Conservation (phyloP, 2,113 vertebrate species). For the Ceyx margarethae region DNA sequence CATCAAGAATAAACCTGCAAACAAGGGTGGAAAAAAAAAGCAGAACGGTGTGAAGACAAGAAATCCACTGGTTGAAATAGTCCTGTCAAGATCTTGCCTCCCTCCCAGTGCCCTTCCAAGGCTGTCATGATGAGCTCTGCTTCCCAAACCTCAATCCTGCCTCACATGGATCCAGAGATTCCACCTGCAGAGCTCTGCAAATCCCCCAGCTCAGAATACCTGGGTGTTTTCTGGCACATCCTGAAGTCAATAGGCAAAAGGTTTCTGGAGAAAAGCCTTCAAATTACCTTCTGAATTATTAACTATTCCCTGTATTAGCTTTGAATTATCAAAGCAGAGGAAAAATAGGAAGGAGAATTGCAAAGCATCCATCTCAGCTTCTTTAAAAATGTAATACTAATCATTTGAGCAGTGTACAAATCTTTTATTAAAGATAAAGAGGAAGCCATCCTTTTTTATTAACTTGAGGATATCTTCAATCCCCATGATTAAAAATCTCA, state of each 20-base stretch:
- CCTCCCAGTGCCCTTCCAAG: neutral
- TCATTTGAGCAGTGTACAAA: conserved; percentile 77
- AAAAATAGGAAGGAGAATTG: conserved; percentile 73
- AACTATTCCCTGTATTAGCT: conserved; percentile 72
- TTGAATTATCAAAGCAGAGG: conserved; percentile 73
- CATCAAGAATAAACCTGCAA: conserved; percentile 61
- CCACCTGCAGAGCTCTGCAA: conserved; percentile 33
- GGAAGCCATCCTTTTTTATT: conserved; percentile 77
- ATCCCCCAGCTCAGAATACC: conserved; percentile 65
- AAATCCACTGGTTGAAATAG: conserved; percentile 59
- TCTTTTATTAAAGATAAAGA: conserved; percentile 82
- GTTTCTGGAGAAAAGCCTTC: conserved; percentile 76
- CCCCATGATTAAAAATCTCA: conserved; percentile 79
- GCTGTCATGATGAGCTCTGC: conserved; percentile 41
- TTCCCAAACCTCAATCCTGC: conserved; percentile 39
- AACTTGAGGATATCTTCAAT: conserved; percentile 74
- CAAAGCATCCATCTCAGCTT: conserved; percentile 74
- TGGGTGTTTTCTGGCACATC: conserved; percentile 73
- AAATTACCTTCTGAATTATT: conserved; percentile 82
- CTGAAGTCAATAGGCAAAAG: conserved; percentile 77
- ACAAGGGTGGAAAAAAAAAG: conserved; percentile 63
- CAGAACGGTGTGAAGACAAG: conserved; percentile 51
- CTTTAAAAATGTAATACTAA: conserved; percentile 74
- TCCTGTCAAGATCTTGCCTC: conserved; percentile 52
- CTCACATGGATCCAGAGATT: conserved; percentile 65